phyloP scores from a whole-genome alignment of 2,113 vertebrate species.

The Rhinoptilus africanus region DNA sequence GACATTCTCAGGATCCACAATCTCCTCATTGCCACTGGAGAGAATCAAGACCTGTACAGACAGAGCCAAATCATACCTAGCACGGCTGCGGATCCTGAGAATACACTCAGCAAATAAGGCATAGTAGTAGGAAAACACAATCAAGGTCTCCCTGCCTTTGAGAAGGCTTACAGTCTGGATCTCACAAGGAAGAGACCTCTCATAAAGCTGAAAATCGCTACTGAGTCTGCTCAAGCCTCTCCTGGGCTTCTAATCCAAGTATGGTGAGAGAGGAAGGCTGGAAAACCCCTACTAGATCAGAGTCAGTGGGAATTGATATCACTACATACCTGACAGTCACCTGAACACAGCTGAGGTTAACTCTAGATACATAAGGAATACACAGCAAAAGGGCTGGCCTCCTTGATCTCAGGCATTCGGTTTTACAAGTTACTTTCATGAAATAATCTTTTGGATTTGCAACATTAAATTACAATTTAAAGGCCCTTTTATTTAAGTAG shows the following conservation, averaged over 20 bases:
- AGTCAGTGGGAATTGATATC: background rate
- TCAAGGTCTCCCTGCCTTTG: background rate
- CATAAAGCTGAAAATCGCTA: background rate
- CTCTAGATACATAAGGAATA: background rate
- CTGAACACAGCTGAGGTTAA: background rate
- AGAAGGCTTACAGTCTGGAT: background rate
- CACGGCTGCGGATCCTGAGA: background rate
- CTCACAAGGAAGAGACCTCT: background rate
- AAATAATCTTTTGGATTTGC: background rate
- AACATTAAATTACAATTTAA: background rate
- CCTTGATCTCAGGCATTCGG: fast-evolving
- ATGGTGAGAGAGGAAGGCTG: background rate
- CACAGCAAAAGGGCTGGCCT: background rate
- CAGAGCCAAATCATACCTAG: background rate
- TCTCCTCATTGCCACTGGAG: constrained; percentile 67
- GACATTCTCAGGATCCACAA: constrained; percentile 70
- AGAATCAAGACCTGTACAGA: constrained; percentile 71
- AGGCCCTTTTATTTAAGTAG: background rate
- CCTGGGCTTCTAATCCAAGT: background rate
- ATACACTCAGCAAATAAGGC: background rate
- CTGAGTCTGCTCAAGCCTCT: background rate
- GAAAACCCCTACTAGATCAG: background rate
- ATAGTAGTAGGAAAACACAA: background rate
- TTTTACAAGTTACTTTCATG: background rate
- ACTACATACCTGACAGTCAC: background rate